Evolutionary conservation across 2,797 vertebrate genomes (phyloP).

Genomic region (Meriones psammophilus): DNA sequence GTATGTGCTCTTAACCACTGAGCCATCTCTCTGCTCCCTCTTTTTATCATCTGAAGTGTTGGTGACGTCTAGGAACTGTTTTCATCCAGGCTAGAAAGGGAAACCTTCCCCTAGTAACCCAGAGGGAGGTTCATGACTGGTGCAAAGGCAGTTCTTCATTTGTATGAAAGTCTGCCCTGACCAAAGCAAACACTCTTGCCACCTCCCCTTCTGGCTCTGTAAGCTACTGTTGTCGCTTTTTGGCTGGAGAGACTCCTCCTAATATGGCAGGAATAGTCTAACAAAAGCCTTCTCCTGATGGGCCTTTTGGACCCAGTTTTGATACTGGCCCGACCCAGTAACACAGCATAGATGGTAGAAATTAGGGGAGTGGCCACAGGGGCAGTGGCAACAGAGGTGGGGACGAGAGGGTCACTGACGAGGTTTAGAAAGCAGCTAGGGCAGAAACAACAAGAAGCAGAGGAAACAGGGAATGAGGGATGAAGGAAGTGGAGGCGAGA

Average conservation of each 20-base stretch:
- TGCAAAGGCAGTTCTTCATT: background rate
- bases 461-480: background rate
- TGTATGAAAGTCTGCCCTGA: background rate
- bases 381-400: background rate
- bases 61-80: background rate
- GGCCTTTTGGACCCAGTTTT: background rate
- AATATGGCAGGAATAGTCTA: background rate
- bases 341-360: too few species aligned
- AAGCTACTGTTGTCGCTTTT: background rate
- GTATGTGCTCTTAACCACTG: background rate
- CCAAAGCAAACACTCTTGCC: background rate
- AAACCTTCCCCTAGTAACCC: background rate
- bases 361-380: background rate
- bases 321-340: background rate
- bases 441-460: background rate
- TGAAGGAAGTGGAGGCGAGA: too few species aligned
- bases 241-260: background rate
- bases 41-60: background rate
- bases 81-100: background rate
- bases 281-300: background rate
- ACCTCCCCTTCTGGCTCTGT: background rate
- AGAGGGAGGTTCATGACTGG: background rate
- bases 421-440: background rate
- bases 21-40: background rate
- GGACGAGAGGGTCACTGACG: too few species aligned